Base-by-base conservation (phyloP, 2,113 vertebrate genomes). In the Microtus pennsylvanicus region DNA sequence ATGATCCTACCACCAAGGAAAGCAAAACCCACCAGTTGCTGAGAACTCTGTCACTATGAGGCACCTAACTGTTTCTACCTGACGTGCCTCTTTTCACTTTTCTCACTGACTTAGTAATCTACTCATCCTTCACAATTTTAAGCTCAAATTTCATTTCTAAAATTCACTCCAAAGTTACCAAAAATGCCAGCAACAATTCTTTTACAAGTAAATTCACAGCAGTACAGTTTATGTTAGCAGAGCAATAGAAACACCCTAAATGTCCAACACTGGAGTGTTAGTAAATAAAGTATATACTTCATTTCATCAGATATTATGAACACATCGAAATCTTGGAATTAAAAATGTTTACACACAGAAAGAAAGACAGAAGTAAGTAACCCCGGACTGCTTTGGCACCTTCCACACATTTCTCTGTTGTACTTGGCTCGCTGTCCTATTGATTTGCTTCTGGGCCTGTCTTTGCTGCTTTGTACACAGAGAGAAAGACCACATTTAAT, bases 91-190 rank as follows among this genome's bases (percentile, higher is more conserved):
- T 89, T 26, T 72, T 69, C 42, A 19, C 21, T 93, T 88, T 94
- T 82, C 86, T 91, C 52, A 2, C 26, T 14, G 47, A 50, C 52
- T 90, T 93, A 82, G 76, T 95, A 21, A 94, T 78, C 22, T 75
- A 88, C 4, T 93, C 6, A 77, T 82, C 38, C 70, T 96, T 96
- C 55, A 94, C 89, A 93, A 63, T 30, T 45, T 50, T 67, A 35
- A 94, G 58, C 33, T 97, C 75, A 90, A 92, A 95, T 93, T 77
- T 97, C 65, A 65, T 78, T 93, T 95, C 55, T 52, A 76, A 80
- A 91, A 72, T 38, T 61, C 50, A 92, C 76, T 22, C 76, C 72
- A 47, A 61, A 94, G 45, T 87, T 63, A 65, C 50, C 13, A 74
- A 11, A 82, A 70, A 89, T 58, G 45, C 12, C 58, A 77, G 45